Conservation (phyloP, 1,140 invertebrate genomes). For the Drosophila equinoxialis region DNA sequence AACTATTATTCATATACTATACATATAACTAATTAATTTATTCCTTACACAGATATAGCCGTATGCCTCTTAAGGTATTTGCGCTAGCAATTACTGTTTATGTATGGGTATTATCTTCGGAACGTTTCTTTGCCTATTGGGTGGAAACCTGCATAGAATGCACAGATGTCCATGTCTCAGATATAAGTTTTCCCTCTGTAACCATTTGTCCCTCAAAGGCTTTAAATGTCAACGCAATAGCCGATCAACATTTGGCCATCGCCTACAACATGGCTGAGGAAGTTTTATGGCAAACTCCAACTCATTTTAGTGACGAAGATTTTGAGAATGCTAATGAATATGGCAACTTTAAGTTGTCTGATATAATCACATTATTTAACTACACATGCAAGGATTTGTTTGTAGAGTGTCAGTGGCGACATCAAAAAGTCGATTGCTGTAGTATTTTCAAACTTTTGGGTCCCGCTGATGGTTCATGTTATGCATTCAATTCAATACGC, state of each 20-base stretch:
- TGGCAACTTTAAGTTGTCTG: not conserved
- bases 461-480: conserved; percentile 38
- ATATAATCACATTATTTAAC: conserved; percentile 21
- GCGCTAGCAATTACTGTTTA: conserved; percentile 47
- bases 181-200: conserved; percentile 68
- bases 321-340: conserved; percentile 24
- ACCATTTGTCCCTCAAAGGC: conserved; percentile 58
- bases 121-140: conserved; percentile 69
- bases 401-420: conserved; percentile 58
- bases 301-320: not conserved
- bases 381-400: conserved; percentile 56
- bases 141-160: conserved; percentile 74
- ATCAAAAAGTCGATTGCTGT: conserved; percentile 54
- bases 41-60: conserved; percentile 18
- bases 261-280: conserved; percentile 45
- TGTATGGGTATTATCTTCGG: conserved; percentile 58
- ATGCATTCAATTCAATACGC: conserved; percentile 45
- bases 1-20: not conserved
- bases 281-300: conserved; percentile 34
- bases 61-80: conserved; percentile 34
- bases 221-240: conserved; percentile 7
- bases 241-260: not conserved
- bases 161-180: conserved; percentile 70
- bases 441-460: conserved; percentile 36
- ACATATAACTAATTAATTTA: not conserved